These are phyloP conservation scores for Elephas maximus DNA, from an alignment of 2,113 vertebrate genomes.

Conservation along the genomic window DNA sequence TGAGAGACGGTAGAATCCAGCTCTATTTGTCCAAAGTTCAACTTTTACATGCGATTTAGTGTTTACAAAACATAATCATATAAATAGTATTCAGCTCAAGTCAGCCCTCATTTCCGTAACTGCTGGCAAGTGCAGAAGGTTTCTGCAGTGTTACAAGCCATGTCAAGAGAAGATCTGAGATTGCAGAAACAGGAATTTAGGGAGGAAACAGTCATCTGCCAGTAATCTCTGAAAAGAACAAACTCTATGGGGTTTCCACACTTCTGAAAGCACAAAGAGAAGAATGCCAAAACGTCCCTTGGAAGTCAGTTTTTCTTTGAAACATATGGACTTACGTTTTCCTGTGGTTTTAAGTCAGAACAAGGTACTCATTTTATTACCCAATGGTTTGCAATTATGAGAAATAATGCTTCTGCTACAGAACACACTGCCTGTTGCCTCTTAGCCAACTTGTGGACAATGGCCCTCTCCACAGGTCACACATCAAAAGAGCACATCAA, in stretches of 20 bases:
- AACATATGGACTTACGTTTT: constrained; percentile 49
- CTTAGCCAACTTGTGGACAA: constrained; percentile 51
- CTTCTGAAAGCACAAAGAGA: constrained; percentile 1
- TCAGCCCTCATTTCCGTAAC: neutral
- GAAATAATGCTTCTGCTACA: constrained; percentile 22
- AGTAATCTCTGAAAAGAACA: neutral
- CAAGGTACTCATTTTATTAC: neutral
- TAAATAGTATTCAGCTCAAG: neutral
- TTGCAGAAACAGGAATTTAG: neutral
- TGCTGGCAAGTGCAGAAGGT: neutral
- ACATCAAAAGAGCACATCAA: neutral
- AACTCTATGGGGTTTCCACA: neutral
- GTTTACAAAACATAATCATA: neutral
- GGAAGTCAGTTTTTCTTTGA: neutral
- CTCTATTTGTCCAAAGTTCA: neutral
- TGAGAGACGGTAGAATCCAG: neutral
- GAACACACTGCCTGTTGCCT: neutral
- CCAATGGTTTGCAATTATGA: constrained; percentile 63
- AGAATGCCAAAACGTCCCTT: neutral
- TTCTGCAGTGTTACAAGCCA: neutral
- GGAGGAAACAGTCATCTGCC: neutral
- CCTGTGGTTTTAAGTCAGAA: constrained; percentile 48
- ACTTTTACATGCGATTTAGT: neutral
- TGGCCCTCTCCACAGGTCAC: constrained; percentile 43
- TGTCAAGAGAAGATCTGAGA: neutral